Evolutionary conservation across 2,797 vertebrate genomes (phyloP).

Genomic region (Chaetophractus vellerosus): DNA sequence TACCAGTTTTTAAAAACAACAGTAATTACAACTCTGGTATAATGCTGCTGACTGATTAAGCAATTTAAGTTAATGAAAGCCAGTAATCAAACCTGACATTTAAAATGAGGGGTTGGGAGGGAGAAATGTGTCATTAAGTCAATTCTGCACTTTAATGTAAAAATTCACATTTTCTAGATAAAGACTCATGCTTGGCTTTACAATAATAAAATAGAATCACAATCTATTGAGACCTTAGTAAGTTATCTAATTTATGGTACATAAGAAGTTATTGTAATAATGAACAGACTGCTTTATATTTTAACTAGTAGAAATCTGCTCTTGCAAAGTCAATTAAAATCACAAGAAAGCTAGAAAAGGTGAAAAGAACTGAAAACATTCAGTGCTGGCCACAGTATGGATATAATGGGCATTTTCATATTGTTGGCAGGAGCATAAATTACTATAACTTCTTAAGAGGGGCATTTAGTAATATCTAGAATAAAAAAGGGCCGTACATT

Average conservation of each 20-base stretch:
- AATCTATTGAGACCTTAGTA: not conserved
- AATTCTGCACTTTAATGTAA: not conserved
- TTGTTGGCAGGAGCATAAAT: not conserved
- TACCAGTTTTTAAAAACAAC: constrained; percentile 45
- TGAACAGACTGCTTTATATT: not conserved
- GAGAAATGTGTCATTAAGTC: not conserved
- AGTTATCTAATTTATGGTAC: not conserved
- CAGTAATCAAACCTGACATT: not conserved
- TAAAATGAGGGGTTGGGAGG: not conserved
- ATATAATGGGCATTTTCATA: not conserved
- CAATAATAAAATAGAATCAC: not conserved
- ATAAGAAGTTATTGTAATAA: not conserved
- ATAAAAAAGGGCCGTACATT: not conserved
- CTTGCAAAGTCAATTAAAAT: constrained; percentile 49
- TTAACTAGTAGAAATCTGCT: constrained; percentile 27
- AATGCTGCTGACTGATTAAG: not conserved
- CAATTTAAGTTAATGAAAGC: constrained; percentile 17
- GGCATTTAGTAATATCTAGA: not conserved
- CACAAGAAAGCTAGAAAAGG: constrained; percentile 26
- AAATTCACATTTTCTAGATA: constrained; percentile 29
- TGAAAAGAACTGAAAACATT: not conserved
- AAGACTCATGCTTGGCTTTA: not conserved
- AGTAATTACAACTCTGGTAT: not conserved
- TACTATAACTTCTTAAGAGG: not conserved
- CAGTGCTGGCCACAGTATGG: not conserved